These are phyloP conservation scores for Drosophila subquinaria DNA, from an alignment of 2,888 invertebrate genomes.

Conservation along the genomic window DNA sequence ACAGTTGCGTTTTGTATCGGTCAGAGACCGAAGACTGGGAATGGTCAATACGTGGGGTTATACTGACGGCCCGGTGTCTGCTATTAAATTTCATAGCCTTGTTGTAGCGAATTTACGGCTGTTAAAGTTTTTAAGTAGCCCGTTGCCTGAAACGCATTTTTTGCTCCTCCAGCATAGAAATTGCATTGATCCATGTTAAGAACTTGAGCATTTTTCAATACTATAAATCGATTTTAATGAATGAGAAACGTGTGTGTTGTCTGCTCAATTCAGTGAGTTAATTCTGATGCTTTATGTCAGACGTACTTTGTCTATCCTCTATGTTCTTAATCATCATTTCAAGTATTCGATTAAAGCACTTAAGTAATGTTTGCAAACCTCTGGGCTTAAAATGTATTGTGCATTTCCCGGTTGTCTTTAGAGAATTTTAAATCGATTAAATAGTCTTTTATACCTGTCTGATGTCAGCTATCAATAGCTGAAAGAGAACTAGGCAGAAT, in stretches of 20 bases:
- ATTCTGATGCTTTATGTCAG: neutral
- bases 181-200: constrained; percentile 18
- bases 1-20: constrained; percentile 73
- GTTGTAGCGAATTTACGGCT: constrained; percentile 75
- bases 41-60: constrained; percentile 58
- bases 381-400: too few relatives aligned
- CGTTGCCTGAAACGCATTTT: constrained; percentile 14
- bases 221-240: constrained; percentile 9
- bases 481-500: too few relatives aligned
- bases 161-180: neutral
- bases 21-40: constrained; percentile 28
- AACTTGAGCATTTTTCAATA: constrained; percentile 1
- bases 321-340: neutral
- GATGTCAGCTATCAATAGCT: too few relatives aligned
- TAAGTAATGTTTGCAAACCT: too few relatives aligned
- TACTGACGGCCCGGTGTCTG: constrained; percentile 37
- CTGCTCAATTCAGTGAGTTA: neutral
- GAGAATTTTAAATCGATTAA: too few relatives aligned
- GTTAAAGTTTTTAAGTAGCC: constrained; percentile 60
- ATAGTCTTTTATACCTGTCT: too few relatives aligned
- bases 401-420: too few relatives aligned
- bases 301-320: neutral
- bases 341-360: neutral
- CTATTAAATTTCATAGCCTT: constrained; percentile 77
- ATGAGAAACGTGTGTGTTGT: constrained; percentile 5